Evolutionary conservation across 2,888 invertebrate species (phyloP).

Genomic region (Amiota mariae): DNA sequence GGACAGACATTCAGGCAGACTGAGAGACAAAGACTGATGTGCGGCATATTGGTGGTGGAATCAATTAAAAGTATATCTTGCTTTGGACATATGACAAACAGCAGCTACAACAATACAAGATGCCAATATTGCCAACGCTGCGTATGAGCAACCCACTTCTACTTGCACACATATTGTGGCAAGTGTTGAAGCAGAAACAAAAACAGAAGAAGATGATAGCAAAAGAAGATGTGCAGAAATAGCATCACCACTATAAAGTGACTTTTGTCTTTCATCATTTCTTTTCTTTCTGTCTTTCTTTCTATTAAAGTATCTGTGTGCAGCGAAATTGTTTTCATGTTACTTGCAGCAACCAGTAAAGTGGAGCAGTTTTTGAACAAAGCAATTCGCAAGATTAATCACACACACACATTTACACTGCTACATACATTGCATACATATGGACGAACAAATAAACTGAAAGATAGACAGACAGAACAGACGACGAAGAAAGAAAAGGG

Average conservation of each 20-base stretch:
- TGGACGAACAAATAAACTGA: constrained; percentile 28
- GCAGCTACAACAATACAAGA: constrained; percentile 42
- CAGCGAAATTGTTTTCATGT: constrained; percentile 65
- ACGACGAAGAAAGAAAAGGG: constrained; percentile 11
- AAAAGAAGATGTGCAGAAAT: constrained; percentile 14
- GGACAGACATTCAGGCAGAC: neutral
- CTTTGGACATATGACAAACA: constrained; percentile 63
- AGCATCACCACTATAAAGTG: constrained; percentile 27
- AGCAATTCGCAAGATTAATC: constrained; percentile 68
- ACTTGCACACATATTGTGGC: neutral
- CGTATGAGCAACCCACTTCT: constrained; percentile 58
- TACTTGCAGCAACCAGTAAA: constrained; percentile 48
- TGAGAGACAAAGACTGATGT: constrained; percentile 11
- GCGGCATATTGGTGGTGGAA: constrained; percentile 49
- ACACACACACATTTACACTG: constrained; percentile 38
- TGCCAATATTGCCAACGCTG: constrained; percentile 31
- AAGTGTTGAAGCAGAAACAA: constrained; percentile 1
- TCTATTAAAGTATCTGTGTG: constrained; percentile 2
- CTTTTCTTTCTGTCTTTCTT: neutral
- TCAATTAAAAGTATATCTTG: constrained; percentile 64
- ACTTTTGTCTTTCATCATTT: neutral
- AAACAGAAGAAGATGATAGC: neutral
- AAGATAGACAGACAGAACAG: constrained; percentile 10
- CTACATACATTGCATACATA: constrained; percentile 29
- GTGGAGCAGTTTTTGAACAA: constrained; percentile 69